A percentile compares a stretch with the other conserved stretches of the same genome.
Conservation (phyloP, 2,113 vertebrate genomes). For the Ailurus styani region DNA sequence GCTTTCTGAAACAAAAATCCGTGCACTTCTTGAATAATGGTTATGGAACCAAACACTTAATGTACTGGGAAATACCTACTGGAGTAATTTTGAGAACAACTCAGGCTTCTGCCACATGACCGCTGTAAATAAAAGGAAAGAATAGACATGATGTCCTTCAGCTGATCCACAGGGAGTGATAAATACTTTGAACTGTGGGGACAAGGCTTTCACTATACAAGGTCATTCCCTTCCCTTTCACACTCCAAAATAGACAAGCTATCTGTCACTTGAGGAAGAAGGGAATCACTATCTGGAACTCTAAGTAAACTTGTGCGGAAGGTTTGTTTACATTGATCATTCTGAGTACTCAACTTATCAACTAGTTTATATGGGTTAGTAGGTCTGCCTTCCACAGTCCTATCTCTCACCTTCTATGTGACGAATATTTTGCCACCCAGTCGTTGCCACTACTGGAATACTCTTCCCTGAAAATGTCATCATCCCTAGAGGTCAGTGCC, state of each 20-base stretch:
- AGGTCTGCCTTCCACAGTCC: not conserved
- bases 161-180: not conserved
- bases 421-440: not conserved
- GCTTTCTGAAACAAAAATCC: constrained; percentile 19
- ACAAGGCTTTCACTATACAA: not conserved
- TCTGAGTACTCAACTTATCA: not conserved
- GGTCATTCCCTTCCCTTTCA: not conserved
- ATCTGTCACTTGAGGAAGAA: not conserved
- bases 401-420: not conserved
- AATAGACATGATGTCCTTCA: not conserved
- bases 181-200: not conserved
- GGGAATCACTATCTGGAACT: not conserved
- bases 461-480: not conserved
- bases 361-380: not conserved
- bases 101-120: not conserved
- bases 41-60: not conserved
- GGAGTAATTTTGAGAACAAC: not conserved
- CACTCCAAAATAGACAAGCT: not conserved
- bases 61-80: not conserved
- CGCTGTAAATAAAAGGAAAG: not conserved
- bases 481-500: not conserved
- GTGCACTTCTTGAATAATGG: not conserved
- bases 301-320: not conserved
- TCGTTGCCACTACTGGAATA: not conserved
- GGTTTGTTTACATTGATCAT: not conserved